Evolutionary conservation across 2,888 invertebrate species (phyloP).

Genomic region (Noctua janthina): DNA sequence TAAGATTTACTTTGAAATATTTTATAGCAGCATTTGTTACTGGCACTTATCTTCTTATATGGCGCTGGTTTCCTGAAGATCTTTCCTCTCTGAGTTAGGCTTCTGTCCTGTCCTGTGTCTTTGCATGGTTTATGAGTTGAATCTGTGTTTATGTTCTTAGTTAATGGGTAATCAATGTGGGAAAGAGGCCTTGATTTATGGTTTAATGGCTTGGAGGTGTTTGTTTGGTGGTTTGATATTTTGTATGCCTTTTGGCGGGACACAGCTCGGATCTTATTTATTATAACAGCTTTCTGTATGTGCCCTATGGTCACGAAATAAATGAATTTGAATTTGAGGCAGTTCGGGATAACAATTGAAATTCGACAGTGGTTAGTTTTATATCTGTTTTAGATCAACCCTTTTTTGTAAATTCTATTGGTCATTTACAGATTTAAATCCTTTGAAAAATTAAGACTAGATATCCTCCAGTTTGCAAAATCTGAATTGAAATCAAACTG

Average conservation of each 20-base stretch:
- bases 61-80: conserved; percentile 36
- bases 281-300: no score
- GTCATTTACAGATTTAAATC: not conserved
- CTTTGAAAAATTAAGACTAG: not conserved
- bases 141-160: conserved; percentile 9
- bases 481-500: not conserved
- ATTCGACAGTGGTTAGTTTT: not conserved
- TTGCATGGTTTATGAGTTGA: conserved; percentile 24
- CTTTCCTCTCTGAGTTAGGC: conserved; percentile 23
- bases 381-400: not conserved
- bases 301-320: no score
- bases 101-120: not conserved
- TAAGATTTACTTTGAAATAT: conserved; percentile 52
- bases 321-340: no score
- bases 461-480: not conserved
- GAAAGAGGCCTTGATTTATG: not conserved
- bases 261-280: no score
- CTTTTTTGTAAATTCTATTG: not conserved
- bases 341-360: not conserved
- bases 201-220: not conserved
- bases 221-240: no score
- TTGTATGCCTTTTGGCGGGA: no score
- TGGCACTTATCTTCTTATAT: conserved; percentile 39
- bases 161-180: conserved; percentile 22
- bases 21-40: conserved; percentile 49